Evolutionary conservation across 2,888 invertebrate species (phyloP).

Genomic region (Actias luna): DNA sequence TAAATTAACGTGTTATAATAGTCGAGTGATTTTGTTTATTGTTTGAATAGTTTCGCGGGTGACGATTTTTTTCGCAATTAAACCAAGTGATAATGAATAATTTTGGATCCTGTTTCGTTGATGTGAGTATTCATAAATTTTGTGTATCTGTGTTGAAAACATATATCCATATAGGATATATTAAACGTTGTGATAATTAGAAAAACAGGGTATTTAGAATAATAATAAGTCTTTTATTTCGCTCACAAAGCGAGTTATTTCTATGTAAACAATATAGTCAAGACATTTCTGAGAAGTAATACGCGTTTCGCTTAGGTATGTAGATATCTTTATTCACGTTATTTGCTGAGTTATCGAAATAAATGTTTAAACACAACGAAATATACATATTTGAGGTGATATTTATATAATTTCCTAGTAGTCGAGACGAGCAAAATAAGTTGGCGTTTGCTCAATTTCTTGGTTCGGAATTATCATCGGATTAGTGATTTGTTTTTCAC

Average conservation of each 20-base stretch:
- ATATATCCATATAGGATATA: neutral
- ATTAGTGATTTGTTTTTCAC: neutral
- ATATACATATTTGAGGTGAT: neutral
- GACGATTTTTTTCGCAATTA: neutral
- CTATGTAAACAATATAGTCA: neutral
- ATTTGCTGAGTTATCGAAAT: neutral
- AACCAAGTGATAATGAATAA: conserved; percentile 7
- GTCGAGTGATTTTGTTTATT: conserved; percentile 3
- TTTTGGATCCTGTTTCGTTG: conserved; percentile 2
- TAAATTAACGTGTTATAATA: neutral
- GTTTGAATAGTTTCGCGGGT: neutral
- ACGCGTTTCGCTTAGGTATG: neutral
- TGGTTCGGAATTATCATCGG: neutral
- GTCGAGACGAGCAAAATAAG: neutral
- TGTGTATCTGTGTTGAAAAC: neutral
- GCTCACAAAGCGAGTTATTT: neutral
- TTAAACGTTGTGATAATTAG: neutral
- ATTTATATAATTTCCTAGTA: conserved; percentile 4
- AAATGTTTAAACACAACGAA: neutral
- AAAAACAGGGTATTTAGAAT: no score
- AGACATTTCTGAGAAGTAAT: neutral
- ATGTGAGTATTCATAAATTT: conserved; percentile 10
- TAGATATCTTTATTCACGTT: neutral
- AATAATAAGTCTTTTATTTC: no score
- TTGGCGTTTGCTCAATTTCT: conserved; percentile 4